Evolutionary conservation across 2,797 vertebrate species (phyloP).

Genomic region (Rousettus madagascariensis): DNA sequence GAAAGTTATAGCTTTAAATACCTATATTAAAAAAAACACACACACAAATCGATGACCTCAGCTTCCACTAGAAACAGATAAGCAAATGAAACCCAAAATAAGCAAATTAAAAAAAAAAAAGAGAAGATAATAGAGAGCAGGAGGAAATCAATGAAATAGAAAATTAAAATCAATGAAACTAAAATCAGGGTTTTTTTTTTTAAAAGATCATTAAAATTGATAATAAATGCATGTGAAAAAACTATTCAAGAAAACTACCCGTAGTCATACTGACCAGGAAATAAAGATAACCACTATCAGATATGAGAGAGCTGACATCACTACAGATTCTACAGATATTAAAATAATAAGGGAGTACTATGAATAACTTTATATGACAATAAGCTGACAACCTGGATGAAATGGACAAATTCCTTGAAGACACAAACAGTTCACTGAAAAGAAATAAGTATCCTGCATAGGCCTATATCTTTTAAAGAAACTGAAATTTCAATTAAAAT

Average conservation of each 20-base stretch:
- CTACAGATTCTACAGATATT: background rate
- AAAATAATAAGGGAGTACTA: background rate
- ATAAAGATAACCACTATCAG: background rate
- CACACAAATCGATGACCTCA: background rate
- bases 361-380: background rate
- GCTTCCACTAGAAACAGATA: background rate
- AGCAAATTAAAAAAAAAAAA: background rate
- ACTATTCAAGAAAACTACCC: background rate
- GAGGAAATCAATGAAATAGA: background rate
- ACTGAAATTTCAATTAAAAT: background rate
- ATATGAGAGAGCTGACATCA: background rate
- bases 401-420: background rate
- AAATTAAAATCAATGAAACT: background rate
- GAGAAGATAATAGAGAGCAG: background rate
- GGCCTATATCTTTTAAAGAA: background rate
- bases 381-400: background rate
- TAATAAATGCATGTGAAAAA: background rate
- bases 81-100: background rate
- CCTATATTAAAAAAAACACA: background rate
- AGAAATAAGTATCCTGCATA: background rate
- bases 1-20: background rate
- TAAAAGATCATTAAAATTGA: background rate
- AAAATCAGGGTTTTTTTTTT: background rate
- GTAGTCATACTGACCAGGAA: background rate
- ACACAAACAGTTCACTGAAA: background rate